Conservation (phyloP, 1,140 invertebrate species). For the Trichonephila inaurata region DNA sequence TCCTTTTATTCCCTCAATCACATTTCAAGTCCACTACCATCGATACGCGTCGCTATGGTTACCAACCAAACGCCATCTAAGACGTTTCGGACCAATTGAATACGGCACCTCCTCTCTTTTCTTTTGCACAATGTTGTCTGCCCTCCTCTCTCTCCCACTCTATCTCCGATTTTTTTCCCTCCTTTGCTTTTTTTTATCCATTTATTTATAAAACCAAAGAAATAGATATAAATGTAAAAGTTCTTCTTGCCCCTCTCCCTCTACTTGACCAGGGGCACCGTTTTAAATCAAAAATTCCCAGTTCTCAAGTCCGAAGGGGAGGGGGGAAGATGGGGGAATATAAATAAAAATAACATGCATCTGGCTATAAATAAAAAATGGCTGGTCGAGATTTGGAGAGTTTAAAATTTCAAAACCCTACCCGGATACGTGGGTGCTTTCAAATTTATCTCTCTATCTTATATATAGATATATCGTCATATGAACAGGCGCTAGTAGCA, state of each 20-base stretch:
- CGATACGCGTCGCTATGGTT: slow-evolving; percentile 47
- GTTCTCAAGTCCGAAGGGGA: slow-evolving; percentile 21
- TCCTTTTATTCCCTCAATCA: slow-evolving; percentile 66
- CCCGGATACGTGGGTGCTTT: slow-evolving; percentile 37
- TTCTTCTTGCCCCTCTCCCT: not conserved
- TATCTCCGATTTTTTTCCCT: not conserved
- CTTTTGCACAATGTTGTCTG: slow-evolving; percentile 1
- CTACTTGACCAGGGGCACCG: slow-evolving; percentile 25
- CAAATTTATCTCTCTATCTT: slow-evolving; percentile 64
- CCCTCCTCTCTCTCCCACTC: not conserved
- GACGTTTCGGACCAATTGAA: slow-evolving; percentile 72
- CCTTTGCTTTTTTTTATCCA: slow-evolving; percentile 5
- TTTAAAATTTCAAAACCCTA: slow-evolving; percentile 76
- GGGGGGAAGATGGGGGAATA: slow-evolving; percentile 19
- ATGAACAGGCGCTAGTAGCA: slow-evolving; percentile 48
- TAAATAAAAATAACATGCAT: slow-evolving; percentile 35
- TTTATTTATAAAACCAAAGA: slow-evolving; percentile 64
- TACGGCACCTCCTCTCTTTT: not conserved
- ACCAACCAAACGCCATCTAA: slow-evolving; percentile 38
- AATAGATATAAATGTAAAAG: slow-evolving; percentile 28
- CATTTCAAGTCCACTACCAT: slow-evolving; percentile 70
- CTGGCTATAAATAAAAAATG: slow-evolving; percentile 75
- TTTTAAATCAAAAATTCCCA: slow-evolving; percentile 75
- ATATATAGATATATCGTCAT: slow-evolving; percentile 40
- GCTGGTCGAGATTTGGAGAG: slow-evolving; percentile 73